Percentiles rank a stretch among this genome's conserved stretches.
Evolutionary conservation across 2,113 vertebrate species (phyloP).

Genomic region (Microtus richardsoni): DNA sequence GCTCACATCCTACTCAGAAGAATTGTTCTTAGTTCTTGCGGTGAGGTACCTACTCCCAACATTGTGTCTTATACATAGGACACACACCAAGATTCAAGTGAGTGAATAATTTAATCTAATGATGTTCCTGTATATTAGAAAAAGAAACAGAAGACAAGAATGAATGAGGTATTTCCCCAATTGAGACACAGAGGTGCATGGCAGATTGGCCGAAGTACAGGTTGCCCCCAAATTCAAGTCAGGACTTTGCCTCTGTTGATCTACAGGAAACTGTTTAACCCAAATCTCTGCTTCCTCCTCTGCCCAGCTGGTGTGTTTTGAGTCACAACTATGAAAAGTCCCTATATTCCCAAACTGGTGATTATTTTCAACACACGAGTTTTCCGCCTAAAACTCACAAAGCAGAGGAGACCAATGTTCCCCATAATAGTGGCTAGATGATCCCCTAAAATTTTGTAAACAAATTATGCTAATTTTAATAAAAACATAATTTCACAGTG

Average conservation of each 20-base stretch:
- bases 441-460: background rate
- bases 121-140: background rate
- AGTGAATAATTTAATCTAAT: background rate
- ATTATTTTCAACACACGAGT: slow-evolving; percentile 1
- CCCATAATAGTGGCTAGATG: background rate
- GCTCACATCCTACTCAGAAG: background rate
- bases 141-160: slow-evolving; percentile 22
- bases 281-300: background rate
- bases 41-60: background rate
- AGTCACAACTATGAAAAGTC: background rate
- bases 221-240: background rate
- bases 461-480: background rate
- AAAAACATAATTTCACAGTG: background rate
- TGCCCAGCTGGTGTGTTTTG: background rate
- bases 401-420: background rate
- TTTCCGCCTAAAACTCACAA: background rate
- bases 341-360: background rate
- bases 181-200: background rate
- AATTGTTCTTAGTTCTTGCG: background rate
- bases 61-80: background rate
- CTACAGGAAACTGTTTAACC: background rate
- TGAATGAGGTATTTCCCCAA: background rate
- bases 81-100: background rate
- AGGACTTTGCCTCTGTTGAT: background rate
- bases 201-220: background rate